Percentiles rank a stretch among this genome's conserved stretches.
These are phyloP conservation scores for Nanorana parkeri DNA, from an alignment of 2,113 vertebrate species.

Conservation along the genomic window DNA sequence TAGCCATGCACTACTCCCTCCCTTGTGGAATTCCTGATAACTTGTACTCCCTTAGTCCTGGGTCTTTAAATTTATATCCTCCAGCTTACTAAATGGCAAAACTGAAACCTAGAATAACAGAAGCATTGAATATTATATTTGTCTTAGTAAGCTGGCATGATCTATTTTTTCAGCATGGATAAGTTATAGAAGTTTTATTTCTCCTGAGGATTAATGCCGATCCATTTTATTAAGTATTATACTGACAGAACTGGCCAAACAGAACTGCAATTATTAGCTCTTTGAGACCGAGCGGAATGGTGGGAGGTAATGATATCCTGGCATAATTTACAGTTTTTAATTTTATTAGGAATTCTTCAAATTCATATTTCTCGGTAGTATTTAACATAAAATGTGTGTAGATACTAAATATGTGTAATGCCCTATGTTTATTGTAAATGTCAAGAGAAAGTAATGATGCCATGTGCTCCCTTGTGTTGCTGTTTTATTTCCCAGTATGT, in stretches of 20 bases:
- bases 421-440: not conserved
- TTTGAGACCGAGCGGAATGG: constrained; percentile 63
- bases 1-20: constrained; percentile 54
- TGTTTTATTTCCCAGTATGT: not conserved
- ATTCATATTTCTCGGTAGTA: constrained; percentile 64
- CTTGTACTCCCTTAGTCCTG: constrained; percentile 55
- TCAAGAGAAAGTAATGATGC: not conserved
- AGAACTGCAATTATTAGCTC: constrained; percentile 74
- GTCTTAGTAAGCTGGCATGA: constrained; percentile 76
- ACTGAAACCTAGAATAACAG: constrained; percentile 57
- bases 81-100: constrained; percentile 48
- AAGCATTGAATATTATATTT: constrained; percentile 71
- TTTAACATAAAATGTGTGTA: constrained; percentile 58
- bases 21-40: constrained; percentile 18
- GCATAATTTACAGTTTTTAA: constrained; percentile 75
- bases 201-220: constrained; percentile 69
- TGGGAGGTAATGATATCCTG: constrained; percentile 69
- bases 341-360: constrained; percentile 68
- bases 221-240: constrained; percentile 77
- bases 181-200: constrained; percentile 64
- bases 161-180: constrained; percentile 64
- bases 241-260: constrained; percentile 72
- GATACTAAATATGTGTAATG: not conserved
- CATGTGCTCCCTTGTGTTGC: constrained; percentile 3
- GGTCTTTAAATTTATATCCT: constrained; percentile 51